A percentile compares a stretch with the other conserved stretches of the same genome.
phyloP scores from a whole-genome alignment of 2,888 invertebrate genomes.

The Euproctis similis region DNA sequence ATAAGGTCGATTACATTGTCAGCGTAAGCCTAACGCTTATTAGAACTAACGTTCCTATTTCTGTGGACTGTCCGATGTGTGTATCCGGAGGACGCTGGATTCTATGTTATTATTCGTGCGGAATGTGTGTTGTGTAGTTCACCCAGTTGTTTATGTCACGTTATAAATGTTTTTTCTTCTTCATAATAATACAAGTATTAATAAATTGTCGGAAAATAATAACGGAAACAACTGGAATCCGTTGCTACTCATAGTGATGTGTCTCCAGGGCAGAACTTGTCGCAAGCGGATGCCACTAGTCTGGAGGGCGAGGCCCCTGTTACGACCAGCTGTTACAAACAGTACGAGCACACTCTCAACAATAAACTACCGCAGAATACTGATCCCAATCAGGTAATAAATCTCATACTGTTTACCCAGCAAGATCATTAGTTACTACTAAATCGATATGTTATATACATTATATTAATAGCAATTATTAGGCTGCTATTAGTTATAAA shows the following conservation, averaged over 20 bases:
- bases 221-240: slow-evolving; percentile 43
- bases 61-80: slow-evolving; percentile 66
- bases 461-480: background rate
- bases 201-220: slow-evolving; percentile 33
- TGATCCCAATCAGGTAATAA: slow-evolving; percentile 54
- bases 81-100: slow-evolving; percentile 71
- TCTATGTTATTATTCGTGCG: slow-evolving; percentile 64
- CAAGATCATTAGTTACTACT: background rate
- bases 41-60: slow-evolving; percentile 62
- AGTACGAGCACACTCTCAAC: slow-evolving; percentile 81
- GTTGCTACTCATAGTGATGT: slow-evolving; percentile 69
- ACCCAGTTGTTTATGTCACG: slow-evolving; percentile 57
- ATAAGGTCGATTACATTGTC: slow-evolving; percentile 71
- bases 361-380: slow-evolving; percentile 55
- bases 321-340: slow-evolving; percentile 85
- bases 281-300: slow-evolving; percentile 91
- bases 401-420: slow-evolving; percentile 33
- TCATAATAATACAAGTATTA: slow-evolving; percentile 15
- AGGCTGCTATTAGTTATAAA: background rate
- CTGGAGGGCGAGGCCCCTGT: slow-evolving; percentile 85
- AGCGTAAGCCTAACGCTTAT: slow-evolving; percentile 75
- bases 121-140: slow-evolving; percentile 72
- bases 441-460: no score
- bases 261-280: slow-evolving; percentile 91
- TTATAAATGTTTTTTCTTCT: slow-evolving; percentile 43